A percentile compares a stretch with the other conserved stretches of the same genome.
Conservation (phyloP, 2,797 vertebrate genomes). For the Champsocephalus esox region DNA sequence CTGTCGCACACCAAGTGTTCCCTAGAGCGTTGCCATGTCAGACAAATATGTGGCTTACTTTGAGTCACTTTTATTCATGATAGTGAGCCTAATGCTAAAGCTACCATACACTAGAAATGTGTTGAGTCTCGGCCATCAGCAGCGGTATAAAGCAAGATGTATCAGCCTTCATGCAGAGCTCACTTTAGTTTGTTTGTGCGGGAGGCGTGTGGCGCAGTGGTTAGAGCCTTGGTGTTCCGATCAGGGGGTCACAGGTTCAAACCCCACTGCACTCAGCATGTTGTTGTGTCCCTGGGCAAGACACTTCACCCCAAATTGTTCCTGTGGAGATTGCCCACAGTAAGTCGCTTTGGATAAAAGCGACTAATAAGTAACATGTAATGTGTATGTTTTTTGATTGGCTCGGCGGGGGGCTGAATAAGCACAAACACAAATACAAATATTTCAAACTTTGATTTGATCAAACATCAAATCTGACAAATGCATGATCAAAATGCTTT, state of each 20-base stretch:
- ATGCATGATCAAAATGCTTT: neutral
- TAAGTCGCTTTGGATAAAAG: too few relatives aligned
- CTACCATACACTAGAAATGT: conserved; percentile 4
- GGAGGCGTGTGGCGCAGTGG: too few relatives aligned
- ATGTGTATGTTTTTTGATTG: conserved; percentile 14
- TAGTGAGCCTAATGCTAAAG: conserved; percentile 11
- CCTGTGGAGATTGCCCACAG: too few relatives aligned
- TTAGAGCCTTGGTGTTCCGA: too few relatives aligned
- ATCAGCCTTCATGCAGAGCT: conserved; percentile 33
- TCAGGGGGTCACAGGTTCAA: too few relatives aligned
- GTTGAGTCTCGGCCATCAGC: conserved; percentile 20
- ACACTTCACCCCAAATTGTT: too few relatives aligned
- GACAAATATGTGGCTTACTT: conserved; percentile 39
- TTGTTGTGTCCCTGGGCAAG: too few relatives aligned
- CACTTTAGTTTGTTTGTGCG: conserved; percentile 31
- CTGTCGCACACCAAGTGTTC: conserved; percentile 53
- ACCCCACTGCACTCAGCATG: too few relatives aligned
- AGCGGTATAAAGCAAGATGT: neutral
- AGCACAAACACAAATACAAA: conserved; percentile 11
- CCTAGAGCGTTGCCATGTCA: conserved; percentile 50
- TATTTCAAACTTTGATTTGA: too few relatives aligned
- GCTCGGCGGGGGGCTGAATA: conserved; percentile 25
- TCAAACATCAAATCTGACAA: neutral
- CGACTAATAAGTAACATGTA: too few relatives aligned
- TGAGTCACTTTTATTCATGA: conserved; percentile 35